Evolutionary conservation across 2,797 vertebrate genomes (phyloP), one percentile per base, ranked within the genome.

Genomic region (Sitta carolinensis): DNA sequence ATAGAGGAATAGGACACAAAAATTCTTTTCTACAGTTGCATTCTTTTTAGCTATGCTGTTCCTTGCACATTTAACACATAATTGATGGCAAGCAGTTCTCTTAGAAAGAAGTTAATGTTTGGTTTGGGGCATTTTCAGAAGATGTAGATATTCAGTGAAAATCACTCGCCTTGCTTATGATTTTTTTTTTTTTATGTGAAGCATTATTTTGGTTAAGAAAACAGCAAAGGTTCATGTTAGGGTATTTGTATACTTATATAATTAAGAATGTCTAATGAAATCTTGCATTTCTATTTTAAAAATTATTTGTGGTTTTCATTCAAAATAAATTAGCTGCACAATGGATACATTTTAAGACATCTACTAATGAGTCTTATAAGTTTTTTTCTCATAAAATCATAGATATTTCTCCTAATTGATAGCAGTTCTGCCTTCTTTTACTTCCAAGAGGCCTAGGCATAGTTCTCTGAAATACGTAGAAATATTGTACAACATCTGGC

Each of bases 1-100:
- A 78, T 34, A 87, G 13, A 68, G 79, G 84, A 96, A 85, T 21
- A 91, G 78, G 45, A 57, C 54, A 73, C 57, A 94, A 70, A 81
- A 94, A 67, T 42, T 85, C 2, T 42, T 67, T 79, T 94, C 78
- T 93, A 36, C 13, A 54, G 32, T 76, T 55, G 32, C 26, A 52
- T 80, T 58, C 21, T 47, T 63, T 93, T 74, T 79, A 90, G 62
- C 88, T 75, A 4, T 42, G 68, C 15, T 83, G 54, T 43, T 67
- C 54, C 57, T 81, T 75, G 79, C 45, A 18, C 19, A 52, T 69
- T 26, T 52, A 82, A 67, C 36, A 52, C 32, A 19, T 55, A 93
- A 78, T n/a, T 74, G 83, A 50, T 27, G 34, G 26, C 25, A 86
- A 73, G 55, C 8, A 93, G 11, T n/a, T 95, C 3, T 92, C 23